Evolutionary conservation across 2,888 invertebrate genomes (phyloP).

Genomic region (Petrolisthes manimaculis): DNA sequence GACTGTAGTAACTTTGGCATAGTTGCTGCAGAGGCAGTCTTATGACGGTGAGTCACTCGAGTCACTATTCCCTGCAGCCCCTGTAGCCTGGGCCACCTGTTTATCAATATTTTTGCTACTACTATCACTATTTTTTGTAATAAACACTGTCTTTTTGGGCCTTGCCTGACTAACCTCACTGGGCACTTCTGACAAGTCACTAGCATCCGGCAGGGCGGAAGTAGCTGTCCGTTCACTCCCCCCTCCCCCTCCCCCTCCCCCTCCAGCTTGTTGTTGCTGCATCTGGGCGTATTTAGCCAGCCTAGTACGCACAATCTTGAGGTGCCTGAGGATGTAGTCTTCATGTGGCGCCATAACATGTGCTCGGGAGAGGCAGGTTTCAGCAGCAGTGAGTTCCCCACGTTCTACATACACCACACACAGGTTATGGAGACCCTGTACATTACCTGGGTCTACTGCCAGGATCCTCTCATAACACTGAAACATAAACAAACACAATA

Average conservation of each 20-base stretch:
- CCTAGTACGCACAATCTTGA: constrained; percentile 86
- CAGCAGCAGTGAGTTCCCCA: constrained; percentile 74
- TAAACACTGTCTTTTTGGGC: constrained; percentile 12
- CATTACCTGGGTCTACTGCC: neutral
- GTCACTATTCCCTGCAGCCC: neutral
- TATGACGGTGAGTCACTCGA: constrained; percentile 1
- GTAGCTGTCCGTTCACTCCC: constrained; percentile 48
- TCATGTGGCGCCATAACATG: constrained; percentile 86
- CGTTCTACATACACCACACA: constrained; percentile 96
- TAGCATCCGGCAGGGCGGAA: constrained; percentile 14
- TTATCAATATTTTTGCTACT: constrained; percentile 27
- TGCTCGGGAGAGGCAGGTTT: neutral
- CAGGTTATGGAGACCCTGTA: constrained; percentile 71
- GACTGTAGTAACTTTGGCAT: constrained; percentile 60
- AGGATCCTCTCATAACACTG: constrained; percentile 92
- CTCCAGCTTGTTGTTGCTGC: constrained; percentile 49
- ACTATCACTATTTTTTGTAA: constrained; percentile 39
- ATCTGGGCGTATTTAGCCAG: constrained; percentile 56
- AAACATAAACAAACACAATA: neutral
- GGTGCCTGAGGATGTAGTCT: constrained; percentile 90
- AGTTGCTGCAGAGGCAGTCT: constrained; percentile 23
- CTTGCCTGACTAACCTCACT: constrained; percentile 1
- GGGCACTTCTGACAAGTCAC: constrained; percentile 13
- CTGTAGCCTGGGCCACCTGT: neutral
- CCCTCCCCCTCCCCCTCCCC: too few relatives aligned